Evolutionary conservation across 2,888 invertebrate species (phyloP).

Genomic region (Dioctria linearis): DNA sequence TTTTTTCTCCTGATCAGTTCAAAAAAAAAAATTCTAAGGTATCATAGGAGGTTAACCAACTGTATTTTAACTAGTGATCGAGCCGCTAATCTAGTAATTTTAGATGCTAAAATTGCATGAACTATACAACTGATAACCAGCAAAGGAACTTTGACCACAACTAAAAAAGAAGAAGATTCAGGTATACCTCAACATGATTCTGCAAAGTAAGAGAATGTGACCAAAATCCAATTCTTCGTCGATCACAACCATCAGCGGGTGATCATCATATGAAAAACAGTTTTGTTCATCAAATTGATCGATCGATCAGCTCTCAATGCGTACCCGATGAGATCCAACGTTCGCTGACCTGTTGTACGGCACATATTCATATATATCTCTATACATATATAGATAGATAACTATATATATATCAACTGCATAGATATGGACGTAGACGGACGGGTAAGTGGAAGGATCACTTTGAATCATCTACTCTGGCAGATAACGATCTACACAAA

Average conservation of each 20-base stretch:
- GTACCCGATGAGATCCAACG: constrained; percentile 37
- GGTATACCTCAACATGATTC: background rate
- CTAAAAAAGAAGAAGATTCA: constrained; percentile 19
- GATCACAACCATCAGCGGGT: constrained; percentile 47
- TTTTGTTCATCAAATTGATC: constrained; percentile 64
- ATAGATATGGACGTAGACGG: background rate
- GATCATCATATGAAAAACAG: constrained; percentile 52
- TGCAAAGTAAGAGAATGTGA: constrained; percentile 26
- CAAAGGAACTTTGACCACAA: background rate
- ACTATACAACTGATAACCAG: constrained; percentile 19
- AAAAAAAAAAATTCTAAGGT: constrained; percentile 25
- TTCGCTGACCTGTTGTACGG: constrained; percentile 33
- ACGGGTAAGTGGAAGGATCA: constrained; percentile 31
- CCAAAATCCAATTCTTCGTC: constrained; percentile 38
- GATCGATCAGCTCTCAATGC: constrained; percentile 58
- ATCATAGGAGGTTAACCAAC: constrained; percentile 22
- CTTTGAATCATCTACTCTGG: constrained; percentile 33
- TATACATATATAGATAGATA: constrained; percentile 5
- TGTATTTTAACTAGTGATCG: background rate
- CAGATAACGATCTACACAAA: constrained; percentile 50
- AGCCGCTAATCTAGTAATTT: constrained; percentile 15
- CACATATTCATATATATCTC: background rate
- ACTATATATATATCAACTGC: background rate
- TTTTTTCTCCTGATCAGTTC: constrained; percentile 47
- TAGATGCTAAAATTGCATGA: constrained; percentile 27